Evolutionary conservation across 2,888 invertebrate species (phyloP).

Genomic region (Sturmia bella): DNA sequence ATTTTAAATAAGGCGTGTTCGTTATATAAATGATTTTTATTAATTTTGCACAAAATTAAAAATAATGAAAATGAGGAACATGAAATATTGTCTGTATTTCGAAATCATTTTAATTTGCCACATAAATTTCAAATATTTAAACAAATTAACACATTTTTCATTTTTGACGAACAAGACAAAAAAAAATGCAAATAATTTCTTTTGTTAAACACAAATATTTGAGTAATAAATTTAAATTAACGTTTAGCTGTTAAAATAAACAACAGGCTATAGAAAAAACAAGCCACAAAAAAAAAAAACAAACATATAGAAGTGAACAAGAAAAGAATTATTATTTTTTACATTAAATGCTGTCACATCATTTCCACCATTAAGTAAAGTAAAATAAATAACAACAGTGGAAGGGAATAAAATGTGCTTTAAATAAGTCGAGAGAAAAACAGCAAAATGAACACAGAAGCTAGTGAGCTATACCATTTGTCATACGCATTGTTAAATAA

Average conservation of each 20-base stretch:
- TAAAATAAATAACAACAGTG: slow-evolving; percentile 54
- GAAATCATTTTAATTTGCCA: slow-evolving; percentile 61
- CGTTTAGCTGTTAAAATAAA: slow-evolving; percentile 65
- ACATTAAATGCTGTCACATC: slow-evolving; percentile 61
- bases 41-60: slow-evolving; percentile 28
- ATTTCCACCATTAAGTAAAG: slow-evolving; percentile 59
- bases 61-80: background rate
- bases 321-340: slow-evolving; percentile 49
- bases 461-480: slow-evolving; percentile 54
- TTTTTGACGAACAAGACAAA: too few relatives aligned
- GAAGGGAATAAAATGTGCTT: slow-evolving; percentile 4
- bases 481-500: slow-evolving; percentile 60
- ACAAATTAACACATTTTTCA: slow-evolving; percentile 66
- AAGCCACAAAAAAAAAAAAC: background rate
- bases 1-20: slow-evolving; percentile 48
- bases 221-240: slow-evolving; percentile 64
- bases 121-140: slow-evolving; percentile 58
- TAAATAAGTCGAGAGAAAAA: background rate
- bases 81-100: slow-evolving; percentile 49
- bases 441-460: slow-evolving; percentile 51
- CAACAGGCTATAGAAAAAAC: slow-evolving; percentile 37
- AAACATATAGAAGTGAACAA: slow-evolving; percentile 5
- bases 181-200: slow-evolving; percentile 53
- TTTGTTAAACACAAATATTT: slow-evolving; percentile 62
- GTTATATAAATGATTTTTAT: slow-evolving; percentile 49